A percentile compares a stretch with the other conserved stretches of the same genome.
phyloP scores from a whole-genome alignment of 2,113 vertebrate genomes.

The rat (Rattus norvegicus) region DNA sequence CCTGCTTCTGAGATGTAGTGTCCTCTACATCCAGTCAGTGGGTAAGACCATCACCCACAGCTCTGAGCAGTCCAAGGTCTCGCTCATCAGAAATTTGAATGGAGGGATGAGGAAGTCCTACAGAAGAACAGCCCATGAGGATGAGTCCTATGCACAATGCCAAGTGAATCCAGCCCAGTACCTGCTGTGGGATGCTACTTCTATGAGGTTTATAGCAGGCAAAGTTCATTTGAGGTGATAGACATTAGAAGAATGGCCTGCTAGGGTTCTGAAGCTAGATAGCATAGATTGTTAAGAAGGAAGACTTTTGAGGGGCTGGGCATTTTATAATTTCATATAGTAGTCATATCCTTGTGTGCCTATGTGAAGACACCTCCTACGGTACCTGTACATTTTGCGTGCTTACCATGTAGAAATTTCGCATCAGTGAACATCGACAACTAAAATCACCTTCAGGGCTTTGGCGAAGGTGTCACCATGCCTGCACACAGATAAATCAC shows the following conservation, averaged over 20 bases:
- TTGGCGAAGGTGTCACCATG: neutral
- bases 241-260: neutral
- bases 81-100: neutral
- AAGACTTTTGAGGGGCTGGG: neutral
- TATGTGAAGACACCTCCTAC: neutral
- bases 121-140: neutral
- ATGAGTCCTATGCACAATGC: neutral
- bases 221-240: neutral
- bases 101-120: neutral
- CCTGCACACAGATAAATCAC: neutral
- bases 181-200: neutral
- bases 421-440: neutral
- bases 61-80: neutral
- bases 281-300: neutral
- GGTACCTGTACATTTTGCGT: neutral
- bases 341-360: neutral
- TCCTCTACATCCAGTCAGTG: fast-evolving
- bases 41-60: neutral
- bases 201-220: neutral
- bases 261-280: neutral
- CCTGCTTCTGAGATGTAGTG: neutral
- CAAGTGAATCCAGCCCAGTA: neutral
- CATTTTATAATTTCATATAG: neutral
- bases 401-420: neutral
- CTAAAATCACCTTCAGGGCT: neutral